Evolutionary conservation across 1,140 invertebrate species (phyloP).

Genomic region (Micrasema minimum): DNA sequence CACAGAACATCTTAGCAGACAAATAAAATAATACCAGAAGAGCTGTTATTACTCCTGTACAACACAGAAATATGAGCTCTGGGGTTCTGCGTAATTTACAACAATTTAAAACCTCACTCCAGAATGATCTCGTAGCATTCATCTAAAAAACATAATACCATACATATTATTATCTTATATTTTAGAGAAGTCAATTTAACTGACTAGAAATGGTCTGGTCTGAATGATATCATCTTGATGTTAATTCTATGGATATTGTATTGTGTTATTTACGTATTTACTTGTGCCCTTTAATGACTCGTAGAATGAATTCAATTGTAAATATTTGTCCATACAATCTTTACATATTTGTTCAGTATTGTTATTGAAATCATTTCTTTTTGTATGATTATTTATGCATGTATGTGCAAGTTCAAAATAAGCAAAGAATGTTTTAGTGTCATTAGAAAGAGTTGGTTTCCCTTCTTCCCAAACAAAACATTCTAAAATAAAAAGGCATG

Average conservation of each 20-base stretch:
- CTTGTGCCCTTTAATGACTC: slow-evolving; percentile 67
- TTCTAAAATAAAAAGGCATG: slow-evolving; percentile 59
- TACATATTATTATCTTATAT: no score
- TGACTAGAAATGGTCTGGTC: no score
- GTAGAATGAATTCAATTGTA: slow-evolving; percentile 66
- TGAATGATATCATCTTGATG: no score
- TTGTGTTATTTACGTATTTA: no score
- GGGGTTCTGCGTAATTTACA: slow-evolving; percentile 66
- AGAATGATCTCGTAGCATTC: slow-evolving; percentile 68
- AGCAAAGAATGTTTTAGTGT: slow-evolving; percentile 63
- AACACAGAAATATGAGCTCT: slow-evolving; percentile 67
- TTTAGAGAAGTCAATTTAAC: no score
- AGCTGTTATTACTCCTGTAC: slow-evolving; percentile 62
- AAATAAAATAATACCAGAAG: slow-evolving; percentile 67
- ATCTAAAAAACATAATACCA: slow-evolving; percentile 60
- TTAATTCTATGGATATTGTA: no score
- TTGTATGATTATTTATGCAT: slow-evolving; percentile 62
- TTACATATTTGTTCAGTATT: slow-evolving; percentile 62
- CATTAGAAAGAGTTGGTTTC: slow-evolving; percentile 60
- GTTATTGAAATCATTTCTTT: slow-evolving; percentile 50
- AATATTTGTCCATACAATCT: slow-evolving; percentile 66
- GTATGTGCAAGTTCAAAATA: slow-evolving; percentile 62
- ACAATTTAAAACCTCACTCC: slow-evolving; percentile 67
- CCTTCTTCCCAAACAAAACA: slow-evolving; percentile 64
- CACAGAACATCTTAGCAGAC: slow-evolving; percentile 60